phyloP scores from a whole-genome alignment of 2,797 vertebrate species.

The Pseudochromis fuscus region DNA sequence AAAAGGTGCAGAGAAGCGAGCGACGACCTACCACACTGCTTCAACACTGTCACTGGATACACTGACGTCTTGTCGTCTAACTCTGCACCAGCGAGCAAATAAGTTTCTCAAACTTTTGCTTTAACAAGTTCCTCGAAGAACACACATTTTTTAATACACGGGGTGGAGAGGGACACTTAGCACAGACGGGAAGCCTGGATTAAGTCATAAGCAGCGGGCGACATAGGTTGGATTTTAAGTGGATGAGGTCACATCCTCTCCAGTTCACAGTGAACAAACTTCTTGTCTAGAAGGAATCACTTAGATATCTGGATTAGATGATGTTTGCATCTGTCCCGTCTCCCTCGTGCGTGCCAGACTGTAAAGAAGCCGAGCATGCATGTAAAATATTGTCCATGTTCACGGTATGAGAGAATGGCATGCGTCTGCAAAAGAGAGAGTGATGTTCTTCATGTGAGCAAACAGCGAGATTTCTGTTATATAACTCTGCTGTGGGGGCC shows the following conservation, averaged over 20 bases:
- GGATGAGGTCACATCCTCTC: conserved; percentile 92
- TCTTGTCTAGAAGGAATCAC: conserved; percentile 45
- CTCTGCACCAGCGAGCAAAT: background rate
- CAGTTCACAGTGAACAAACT: conserved; percentile 82
- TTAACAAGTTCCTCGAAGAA: conserved; percentile 11
- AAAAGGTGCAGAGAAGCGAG: no score
- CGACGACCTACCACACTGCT: no score
- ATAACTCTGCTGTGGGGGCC: conserved; percentile 71
- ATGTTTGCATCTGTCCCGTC: conserved; percentile 31
- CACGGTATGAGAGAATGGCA: conserved; percentile 38
- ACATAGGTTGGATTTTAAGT: conserved; percentile 88
- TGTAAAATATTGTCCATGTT: conserved; percentile 46
- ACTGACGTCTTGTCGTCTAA: background rate
- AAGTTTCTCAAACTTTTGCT: background rate
- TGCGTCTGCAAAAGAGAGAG: conserved; percentile 52
- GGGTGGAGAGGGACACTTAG: conserved; percentile 36
- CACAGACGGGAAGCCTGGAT: conserved; percentile 84
- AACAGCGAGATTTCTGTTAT: conserved; percentile 68
- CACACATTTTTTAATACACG: conserved; percentile 4
- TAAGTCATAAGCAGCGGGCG: conserved; percentile 83
- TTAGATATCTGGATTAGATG: conserved; percentile 47
- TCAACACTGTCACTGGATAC: no score
- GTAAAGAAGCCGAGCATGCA: conserved; percentile 18
- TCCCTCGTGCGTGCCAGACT: conserved; percentile 24
- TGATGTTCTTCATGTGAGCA: conserved; percentile 60